A percentile compares a stretch with the other conserved stretches of the same genome.
Conservation (phyloP, 2,797 vertebrate genomes). For the Leucoraja ocellata region DNA sequence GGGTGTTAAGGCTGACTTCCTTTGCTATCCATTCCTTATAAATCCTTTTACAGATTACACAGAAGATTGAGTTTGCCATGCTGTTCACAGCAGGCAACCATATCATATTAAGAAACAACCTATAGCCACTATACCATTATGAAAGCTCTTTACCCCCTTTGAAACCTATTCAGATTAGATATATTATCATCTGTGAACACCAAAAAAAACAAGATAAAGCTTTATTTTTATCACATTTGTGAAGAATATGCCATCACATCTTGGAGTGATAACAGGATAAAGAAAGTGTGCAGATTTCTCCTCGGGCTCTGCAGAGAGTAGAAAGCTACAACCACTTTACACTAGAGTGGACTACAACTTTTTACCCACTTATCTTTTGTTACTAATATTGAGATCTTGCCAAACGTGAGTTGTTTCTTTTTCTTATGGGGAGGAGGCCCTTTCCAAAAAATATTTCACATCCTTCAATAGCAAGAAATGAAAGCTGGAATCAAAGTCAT, state of each 20-base stretch:
- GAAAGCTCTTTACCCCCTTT: conserved; percentile 47
- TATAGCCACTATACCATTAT: neutral
- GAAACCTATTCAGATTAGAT: conserved; percentile 60
- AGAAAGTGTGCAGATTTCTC: conserved; percentile 58
- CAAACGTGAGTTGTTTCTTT: neutral
- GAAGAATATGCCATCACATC: conserved; percentile 60
- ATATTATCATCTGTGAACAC: conserved; percentile 60
- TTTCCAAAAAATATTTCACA: neutral
- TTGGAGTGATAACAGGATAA: conserved; percentile 54
- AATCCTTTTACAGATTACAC: neutral
- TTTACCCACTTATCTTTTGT: neutral
- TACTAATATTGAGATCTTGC: neutral
- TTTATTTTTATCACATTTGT: conserved; percentile 46
- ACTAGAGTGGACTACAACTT: neutral
- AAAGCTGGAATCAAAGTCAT: neutral
- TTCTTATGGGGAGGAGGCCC: neutral
- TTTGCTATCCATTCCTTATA: neutral
- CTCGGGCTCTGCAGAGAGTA: conserved; percentile 49
- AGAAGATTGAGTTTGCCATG: conserved; percentile 7
- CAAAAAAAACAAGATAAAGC: conserved; percentile 50
- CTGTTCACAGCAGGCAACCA: neutral
- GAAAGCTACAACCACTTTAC: conserved; percentile 46
- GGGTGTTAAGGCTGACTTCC: neutral
- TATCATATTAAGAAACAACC: conserved; percentile 22
- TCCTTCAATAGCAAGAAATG: neutral